Conservation (phyloP, 2,797 vertebrate genomes). For the Phataginus tetradactyla region DNA sequence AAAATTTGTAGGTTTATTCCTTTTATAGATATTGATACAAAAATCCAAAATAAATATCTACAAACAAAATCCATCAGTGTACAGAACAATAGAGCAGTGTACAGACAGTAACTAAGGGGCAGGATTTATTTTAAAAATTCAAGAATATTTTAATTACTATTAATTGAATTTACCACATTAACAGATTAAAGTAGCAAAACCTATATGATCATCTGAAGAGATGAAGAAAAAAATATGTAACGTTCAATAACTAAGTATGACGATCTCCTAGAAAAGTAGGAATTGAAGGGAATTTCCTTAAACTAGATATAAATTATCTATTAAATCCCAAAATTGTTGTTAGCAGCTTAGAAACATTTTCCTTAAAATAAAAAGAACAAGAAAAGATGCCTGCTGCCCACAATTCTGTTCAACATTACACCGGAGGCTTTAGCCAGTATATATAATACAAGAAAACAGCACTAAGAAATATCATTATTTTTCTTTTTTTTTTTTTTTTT, state of each 20-base stretch:
- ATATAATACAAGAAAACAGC: neutral
- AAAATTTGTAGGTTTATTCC: neutral
- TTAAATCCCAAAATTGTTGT: neutral
- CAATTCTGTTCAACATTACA: neutral
- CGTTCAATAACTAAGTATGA: neutral
- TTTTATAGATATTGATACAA: neutral
- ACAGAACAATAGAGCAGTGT: neutral
- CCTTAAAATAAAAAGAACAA: neutral
- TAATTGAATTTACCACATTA: neutral
- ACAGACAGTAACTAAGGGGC: neutral
- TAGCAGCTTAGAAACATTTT: neutral
- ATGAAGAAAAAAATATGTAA: neutral
- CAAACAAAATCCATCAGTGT: neutral
- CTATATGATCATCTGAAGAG: neutral
- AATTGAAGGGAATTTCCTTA: neutral
- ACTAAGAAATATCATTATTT: neutral
- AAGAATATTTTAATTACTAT: conserved; percentile 15
- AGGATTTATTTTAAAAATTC: neutral
- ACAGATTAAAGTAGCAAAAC: neutral
- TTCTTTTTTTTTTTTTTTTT: no score
- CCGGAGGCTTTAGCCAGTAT: neutral
- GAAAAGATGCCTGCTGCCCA: neutral
- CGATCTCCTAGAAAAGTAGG: neutral
- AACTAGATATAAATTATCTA: neutral
- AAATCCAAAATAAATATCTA: conserved; percentile 9